Evolutionary conservation across 2,113 vertebrate species (phyloP), one percentile per base, ranked within the genome.

Genomic region (Pelecanoides urinatrix): DNA sequence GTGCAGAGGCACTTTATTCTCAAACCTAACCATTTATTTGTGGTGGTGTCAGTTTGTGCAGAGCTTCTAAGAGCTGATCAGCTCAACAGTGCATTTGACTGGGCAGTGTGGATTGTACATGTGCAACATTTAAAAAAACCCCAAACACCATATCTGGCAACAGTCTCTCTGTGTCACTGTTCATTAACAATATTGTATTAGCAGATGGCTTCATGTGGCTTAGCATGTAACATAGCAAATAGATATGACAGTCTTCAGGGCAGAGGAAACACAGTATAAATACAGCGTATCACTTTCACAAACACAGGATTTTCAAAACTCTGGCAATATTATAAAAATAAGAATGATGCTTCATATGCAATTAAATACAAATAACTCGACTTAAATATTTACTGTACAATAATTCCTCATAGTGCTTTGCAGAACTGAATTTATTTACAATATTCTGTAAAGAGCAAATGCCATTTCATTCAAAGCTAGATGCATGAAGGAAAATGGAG

Each of bases 371-470:
- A 91, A 56, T 72, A 72, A 61, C 11, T 76, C n/a, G 58, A 72
- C 8, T 68, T 81, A 16, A 26, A 30, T 25, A 58, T 72, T 84
- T 89, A 61, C 83, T 78, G 62, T 91, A 73, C 70, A 92, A 32
- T 80, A 87, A 92, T 89, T 85, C n/a, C 68, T 79, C 16, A 68
- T 32, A 65, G 32, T 89, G 73, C 72, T 94, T 89, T 89, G 62
- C 73, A 87, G 62, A 95, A 62, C 56, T 61, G 49, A 65, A 80
- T 95, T 91, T 75, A 75, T 93, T 81, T 81, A 91, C 70, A 92
- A 23, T 75, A 85, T 68, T 89, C 68, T 81, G 13, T 81, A 65
- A 65, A 75, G 7, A 79, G 10, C 21, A 94, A 92, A 81, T 16
- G 4, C 12, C 27, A 50, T 79, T 94, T 65, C 73, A 92, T 30